Percentiles rank a stretch among this genome's conserved stretches.
phyloP scores from a whole-genome alignment of 2,888 invertebrate species.

The Rotaria magnacalcarata region DNA sequence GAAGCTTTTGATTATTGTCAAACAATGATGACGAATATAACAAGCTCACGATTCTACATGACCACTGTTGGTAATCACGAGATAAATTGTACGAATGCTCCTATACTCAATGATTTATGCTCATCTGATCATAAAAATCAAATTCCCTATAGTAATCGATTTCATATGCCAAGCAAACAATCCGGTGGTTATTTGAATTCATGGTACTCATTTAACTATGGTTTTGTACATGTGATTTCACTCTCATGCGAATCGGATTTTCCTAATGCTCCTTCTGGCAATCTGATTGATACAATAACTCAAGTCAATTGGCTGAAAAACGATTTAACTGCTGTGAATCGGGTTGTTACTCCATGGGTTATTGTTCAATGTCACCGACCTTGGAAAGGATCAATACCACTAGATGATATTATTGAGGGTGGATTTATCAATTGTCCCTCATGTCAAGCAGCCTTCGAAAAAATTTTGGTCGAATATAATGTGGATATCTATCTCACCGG shows the following conservation, averaged over 20 bases:
- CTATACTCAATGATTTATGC: neutral
- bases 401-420: no score
- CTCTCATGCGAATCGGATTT: neutral
- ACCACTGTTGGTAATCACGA: neutral
- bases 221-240: neutral
- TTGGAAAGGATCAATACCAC: neutral
- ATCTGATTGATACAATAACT: neutral
- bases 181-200: neutral
- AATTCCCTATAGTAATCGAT: neutral
- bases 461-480: neutral
- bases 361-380: neutral
- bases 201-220: neutral
- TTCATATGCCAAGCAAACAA: neutral
- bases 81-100: neutral
- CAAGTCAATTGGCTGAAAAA: neutral
- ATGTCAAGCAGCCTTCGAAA: neutral
- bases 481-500: neutral
- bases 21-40: neutral
- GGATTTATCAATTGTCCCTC: neutral
- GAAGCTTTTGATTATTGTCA: neutral
- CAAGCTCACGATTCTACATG: neutral
- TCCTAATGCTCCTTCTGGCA: neutral
- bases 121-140: neutral
- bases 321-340: neutral
- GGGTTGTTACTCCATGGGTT: neutral